These are phyloP conservation scores for Drosophila kepulauana DNA, from an alignment of 1,140 invertebrate genomes.

Conservation along the genomic window DNA sequence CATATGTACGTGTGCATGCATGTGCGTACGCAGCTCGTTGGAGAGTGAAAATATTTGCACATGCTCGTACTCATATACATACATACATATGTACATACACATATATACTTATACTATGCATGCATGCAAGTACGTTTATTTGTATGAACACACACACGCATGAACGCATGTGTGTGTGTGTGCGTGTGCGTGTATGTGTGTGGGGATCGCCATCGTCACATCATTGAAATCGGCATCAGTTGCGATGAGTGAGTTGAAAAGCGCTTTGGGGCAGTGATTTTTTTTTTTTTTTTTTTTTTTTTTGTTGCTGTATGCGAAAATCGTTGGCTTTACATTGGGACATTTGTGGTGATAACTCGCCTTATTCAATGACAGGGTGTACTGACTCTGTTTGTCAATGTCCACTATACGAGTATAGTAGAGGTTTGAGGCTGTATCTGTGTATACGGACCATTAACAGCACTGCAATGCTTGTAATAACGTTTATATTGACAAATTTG, in stretches of 20 bases:
- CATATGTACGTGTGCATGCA: neutral
- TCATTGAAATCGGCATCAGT: constrained; percentile 40
- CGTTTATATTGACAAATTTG: constrained; percentile 78
- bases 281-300: constrained; percentile 20
- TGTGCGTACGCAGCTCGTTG: constrained; percentile 27
- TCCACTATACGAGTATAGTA: neutral
- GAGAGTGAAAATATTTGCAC: constrained; percentile 68
- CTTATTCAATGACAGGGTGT: constrained; percentile 18
- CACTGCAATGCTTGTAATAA: constrained; percentile 70
- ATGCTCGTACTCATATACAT: constrained; percentile 29
- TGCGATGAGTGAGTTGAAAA: constrained; percentile 66
- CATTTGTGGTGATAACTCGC: constrained; percentile 35
- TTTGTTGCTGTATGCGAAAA: constrained; percentile 19
- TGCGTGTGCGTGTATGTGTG: neutral
- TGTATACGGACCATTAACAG: constrained; percentile 66
- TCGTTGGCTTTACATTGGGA: constrained; percentile 30
- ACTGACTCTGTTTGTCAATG: constrained; percentile 15
- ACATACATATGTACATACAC: constrained; percentile 17
- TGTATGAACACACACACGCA: constrained; percentile 3
- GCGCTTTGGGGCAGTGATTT: constrained; percentile 52
- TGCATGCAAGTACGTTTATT: constrained; percentile 15
- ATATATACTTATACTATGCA: constrained; percentile 12
- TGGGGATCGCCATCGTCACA: constrained; percentile 28
- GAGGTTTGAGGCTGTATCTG: constrained; percentile 18
- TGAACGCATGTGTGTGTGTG: neutral